Percentiles rank a stretch among this genome's conserved stretches.
These are phyloP conservation scores for Hippocampus barbouri DNA, from an alignment of 2,113 vertebrate genomes.

Conservation along the genomic window DNA sequence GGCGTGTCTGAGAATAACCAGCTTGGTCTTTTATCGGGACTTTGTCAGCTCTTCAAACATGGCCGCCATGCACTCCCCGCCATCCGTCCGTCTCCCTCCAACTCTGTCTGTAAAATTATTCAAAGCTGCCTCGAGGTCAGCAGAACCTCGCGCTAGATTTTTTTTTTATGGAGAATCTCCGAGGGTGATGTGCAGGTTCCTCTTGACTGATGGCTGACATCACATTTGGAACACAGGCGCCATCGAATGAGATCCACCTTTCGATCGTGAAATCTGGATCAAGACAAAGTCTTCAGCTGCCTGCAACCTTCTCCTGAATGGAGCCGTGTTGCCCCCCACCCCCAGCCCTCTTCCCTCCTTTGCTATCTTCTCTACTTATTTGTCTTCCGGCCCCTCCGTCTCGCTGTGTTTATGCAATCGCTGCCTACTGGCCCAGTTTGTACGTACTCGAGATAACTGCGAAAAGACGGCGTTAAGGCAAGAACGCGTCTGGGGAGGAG, in stretches of 20 bases:
- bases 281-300: not conserved
- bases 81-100: slow-evolving; percentile 36
- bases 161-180: slow-evolving; percentile 17
- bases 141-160: slow-evolving; percentile 17
- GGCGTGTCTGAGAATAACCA: slow-evolving; percentile 65
- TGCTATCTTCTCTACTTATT: slow-evolving; percentile 16
- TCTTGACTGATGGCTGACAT: not conserved
- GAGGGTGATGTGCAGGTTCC: slow-evolving; percentile 31
- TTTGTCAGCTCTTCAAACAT: slow-evolving; percentile 45
- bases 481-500: not conserved
- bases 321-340: not conserved
- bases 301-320: not conserved
- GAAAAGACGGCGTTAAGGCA: slow-evolving; percentile 21
- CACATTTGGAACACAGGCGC: not conserved
- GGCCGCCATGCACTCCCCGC: slow-evolving; percentile 44
- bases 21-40: slow-evolving; percentile 65
- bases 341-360: not conserved
- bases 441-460: slow-evolving; percentile 41
- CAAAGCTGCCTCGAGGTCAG: slow-evolving; percentile 30
- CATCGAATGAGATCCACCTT: not conserved
- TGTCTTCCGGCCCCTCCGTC: not conserved
- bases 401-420: slow-evolving; percentile 17
- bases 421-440: slow-evolving; percentile 12
- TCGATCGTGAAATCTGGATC: not conserved
- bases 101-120: slow-evolving; percentile 39